Conservation (phyloP, 2,888 invertebrate genomes). For the Chloroclysta siterata region DNA sequence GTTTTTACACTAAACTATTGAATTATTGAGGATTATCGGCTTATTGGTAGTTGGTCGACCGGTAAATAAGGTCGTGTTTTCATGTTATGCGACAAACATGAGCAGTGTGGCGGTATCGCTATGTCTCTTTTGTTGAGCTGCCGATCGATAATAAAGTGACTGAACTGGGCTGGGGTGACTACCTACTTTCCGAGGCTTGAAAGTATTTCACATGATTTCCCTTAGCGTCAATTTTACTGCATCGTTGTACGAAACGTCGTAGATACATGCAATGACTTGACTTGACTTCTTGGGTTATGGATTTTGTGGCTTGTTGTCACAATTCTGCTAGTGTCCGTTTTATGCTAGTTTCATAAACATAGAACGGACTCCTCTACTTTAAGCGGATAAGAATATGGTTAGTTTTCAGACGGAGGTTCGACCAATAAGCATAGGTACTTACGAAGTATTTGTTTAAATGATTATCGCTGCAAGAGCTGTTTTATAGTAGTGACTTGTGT, state of each 20-base stretch:
- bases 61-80: slow-evolving; percentile 70
- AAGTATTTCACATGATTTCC: not conserved
- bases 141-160: slow-evolving; percentile 71
- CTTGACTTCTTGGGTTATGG: no score
- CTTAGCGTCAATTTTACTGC: not conserved
- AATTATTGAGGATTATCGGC: slow-evolving; percentile 43
- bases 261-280: not conserved
- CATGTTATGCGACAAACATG: slow-evolving; percentile 78
- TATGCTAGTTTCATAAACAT: no score
- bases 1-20: slow-evolving; percentile 30
- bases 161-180: slow-evolving; percentile 65
- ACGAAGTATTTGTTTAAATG: no score
- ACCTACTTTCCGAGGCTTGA: slow-evolving; percentile 50
- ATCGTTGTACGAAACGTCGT: not conserved
- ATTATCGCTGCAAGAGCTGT: not conserved
- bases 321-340: no score
- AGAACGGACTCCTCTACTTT: no score
- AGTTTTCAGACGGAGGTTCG: no score
- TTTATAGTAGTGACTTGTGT: not conserved
- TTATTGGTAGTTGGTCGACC: slow-evolving; percentile 50
- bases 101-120: slow-evolving; percentile 63
- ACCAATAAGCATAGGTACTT: no score
- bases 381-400: no score
- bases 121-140: slow-evolving; percentile 64
- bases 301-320: no score